Base-by-base conservation (phyloP, 2,113 vertebrate species). In the Perca schrenkii region DNA sequence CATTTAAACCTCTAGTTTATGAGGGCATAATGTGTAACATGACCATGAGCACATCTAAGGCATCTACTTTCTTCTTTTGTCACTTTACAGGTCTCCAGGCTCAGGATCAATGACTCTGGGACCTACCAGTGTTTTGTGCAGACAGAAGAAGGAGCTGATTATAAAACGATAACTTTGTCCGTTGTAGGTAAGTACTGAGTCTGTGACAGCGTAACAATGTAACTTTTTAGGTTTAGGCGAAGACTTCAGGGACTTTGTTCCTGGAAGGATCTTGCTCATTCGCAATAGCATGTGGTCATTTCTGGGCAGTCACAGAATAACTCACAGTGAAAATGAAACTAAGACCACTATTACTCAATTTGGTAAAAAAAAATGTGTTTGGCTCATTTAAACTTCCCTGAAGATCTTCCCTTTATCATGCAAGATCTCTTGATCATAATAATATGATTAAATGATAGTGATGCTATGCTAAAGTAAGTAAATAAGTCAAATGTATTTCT, bases 71-170 rank as follows among this genome's bases (percentile, higher is more conserved):
- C 46, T 72, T 62, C 8, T 85, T 72, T 61, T 82, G 7, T 95
- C 4, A 74, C 87, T 1, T 94, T 95, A 63, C 93, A 96, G 84
- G 88, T 99, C 78, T 95, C 89, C 25, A 72, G 88, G 0, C 94
- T 98, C 28, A 93, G 85, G 80, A 88, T 98, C 50, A 92, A 82
- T 52, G 98, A 99, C 46, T 93, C 96, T 0, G 98, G 97, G 0
- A 71, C 49, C 8, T 99, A 99, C 80, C 91, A 67, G 54, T 99
- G 98, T 71, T 10, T 96, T 64, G 88, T 99, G 80, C 77, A 65
- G 71, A 95, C 96, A 0, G 81, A 78, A 0, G 80, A 93, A 0
- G 97, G 95, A 52, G 94, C 92, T 0, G 97, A 99, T 90, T 98
- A 97, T 85, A 98, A 97, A 91, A 83, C 82, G 5, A 94, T 96